A percentile compares a stretch with the other conserved stretches of the same genome.
Evolutionary conservation across 2,888 invertebrate species (phyloP).

Genomic region (Macaria notata): DNA sequence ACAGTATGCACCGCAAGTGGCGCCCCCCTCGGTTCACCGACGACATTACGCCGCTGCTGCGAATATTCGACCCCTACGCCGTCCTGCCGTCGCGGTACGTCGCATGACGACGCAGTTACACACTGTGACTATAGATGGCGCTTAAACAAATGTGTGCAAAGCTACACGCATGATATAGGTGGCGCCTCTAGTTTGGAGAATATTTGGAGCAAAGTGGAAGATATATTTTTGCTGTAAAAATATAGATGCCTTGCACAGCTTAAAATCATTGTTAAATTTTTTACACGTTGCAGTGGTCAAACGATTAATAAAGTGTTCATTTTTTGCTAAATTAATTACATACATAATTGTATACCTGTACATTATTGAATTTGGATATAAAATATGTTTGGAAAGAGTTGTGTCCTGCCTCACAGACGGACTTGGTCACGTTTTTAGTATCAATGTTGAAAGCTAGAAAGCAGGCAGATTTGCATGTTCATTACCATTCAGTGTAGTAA

Average conservation of each 20-base stretch:
- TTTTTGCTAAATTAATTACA: slow-evolving; percentile 13
- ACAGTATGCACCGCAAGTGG: slow-evolving; percentile 91
- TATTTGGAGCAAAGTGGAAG: slow-evolving; percentile 18
- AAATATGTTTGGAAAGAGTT: slow-evolving; percentile 13
- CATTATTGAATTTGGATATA: slow-evolving; percentile 3
- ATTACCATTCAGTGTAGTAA: background rate
- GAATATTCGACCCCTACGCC: slow-evolving; percentile 89
- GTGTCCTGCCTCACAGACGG: slow-evolving; percentile 21
- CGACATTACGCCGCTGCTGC: slow-evolving; percentile 89
- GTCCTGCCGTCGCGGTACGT: slow-evolving; percentile 80
- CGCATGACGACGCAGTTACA: slow-evolving; percentile 58
- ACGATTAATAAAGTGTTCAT: slow-evolving; percentile 4
- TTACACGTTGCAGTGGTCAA: slow-evolving; percentile 8
- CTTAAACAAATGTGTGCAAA: slow-evolving; percentile 61
- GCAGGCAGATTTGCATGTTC: slow-evolving; percentile 9
- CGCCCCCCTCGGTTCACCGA: slow-evolving; percentile 91
- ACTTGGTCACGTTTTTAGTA: slow-evolving; percentile 23
- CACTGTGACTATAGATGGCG: slow-evolving; percentile 64
- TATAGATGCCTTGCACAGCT: slow-evolving; percentile 26
- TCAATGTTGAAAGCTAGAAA: too few relatives aligned
- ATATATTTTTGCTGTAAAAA: slow-evolving; percentile 12
- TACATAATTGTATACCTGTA: background rate
- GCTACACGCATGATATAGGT: slow-evolving; percentile 59
- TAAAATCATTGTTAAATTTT: slow-evolving; percentile 22
- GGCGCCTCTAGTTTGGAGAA: slow-evolving; percentile 48